A percentile compares a stretch with the other conserved stretches of the same genome.
phyloP scores from a whole-genome alignment of 2,113 vertebrate species.

The Furnarius figulus region DNA sequence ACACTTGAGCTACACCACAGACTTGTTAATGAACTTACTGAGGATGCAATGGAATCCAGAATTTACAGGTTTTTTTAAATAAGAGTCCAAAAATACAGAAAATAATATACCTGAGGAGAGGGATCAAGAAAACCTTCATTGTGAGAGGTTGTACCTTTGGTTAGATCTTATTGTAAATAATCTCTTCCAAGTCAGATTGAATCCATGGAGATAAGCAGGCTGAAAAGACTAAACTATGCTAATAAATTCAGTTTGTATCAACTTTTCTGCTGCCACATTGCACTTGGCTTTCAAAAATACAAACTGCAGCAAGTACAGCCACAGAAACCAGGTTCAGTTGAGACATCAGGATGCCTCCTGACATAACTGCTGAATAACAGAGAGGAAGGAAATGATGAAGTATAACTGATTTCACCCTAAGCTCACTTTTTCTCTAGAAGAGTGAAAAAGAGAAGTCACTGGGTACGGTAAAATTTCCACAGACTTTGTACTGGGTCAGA shows the following conservation, averaged over 20 bases:
- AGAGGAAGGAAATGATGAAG: conserved; percentile 10
- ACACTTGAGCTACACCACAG: neutral
- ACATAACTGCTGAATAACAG: neutral
- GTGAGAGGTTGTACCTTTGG: neutral
- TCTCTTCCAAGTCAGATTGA: neutral
- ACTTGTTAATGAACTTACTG: fast-evolving
- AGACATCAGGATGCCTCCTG: neutral
- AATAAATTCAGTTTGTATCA: neutral
- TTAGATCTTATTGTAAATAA: neutral
- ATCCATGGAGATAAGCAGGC: neutral
- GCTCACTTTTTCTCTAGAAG: neutral
- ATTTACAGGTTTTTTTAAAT: neutral
- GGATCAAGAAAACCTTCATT: neutral
- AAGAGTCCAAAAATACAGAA: neutral
- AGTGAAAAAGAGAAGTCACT: neutral
- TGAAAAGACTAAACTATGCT: neutral
- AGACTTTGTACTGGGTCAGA: neutral
- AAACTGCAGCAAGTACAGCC: neutral
- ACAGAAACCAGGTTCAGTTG: neutral
- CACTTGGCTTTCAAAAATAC: neutral
- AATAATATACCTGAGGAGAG: neutral
- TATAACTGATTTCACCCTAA: neutral
- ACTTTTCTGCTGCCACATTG: neutral
- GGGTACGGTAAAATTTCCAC: neutral
- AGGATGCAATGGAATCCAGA: neutral